Percentiles rank a stretch among this genome's conserved stretches.
These are phyloP conservation scores for Ciconia nigra DNA, from an alignment of 2,797 vertebrate genomes.

Conservation along the genomic window DNA sequence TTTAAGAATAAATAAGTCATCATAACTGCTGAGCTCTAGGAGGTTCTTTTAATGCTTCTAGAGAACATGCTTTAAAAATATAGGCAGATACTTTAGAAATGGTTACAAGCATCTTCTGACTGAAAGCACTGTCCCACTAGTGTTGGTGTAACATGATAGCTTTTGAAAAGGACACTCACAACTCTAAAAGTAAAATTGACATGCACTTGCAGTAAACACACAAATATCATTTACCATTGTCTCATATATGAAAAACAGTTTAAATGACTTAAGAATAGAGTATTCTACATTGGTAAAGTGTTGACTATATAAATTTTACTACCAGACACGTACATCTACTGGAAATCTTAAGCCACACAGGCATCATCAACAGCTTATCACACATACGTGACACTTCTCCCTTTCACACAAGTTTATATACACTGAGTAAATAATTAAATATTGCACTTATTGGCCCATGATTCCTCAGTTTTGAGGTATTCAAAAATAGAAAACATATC, in stretches of 20 bases:
- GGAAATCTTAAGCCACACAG: slow-evolving; percentile 70
- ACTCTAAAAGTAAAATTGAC: slow-evolving; percentile 69
- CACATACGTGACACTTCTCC: slow-evolving; percentile 64
- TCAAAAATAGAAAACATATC: slow-evolving; percentile 85
- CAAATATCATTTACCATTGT: slow-evolving; percentile 40
- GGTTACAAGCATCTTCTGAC: neutral
- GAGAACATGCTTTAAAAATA: neutral
- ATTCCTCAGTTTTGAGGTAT: slow-evolving; percentile 89
- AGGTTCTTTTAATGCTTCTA: neutral
- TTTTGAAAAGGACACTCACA: slow-evolving; percentile 47
- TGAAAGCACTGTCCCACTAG: neutral
- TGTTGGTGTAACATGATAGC: neutral
- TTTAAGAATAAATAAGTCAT: neutral
- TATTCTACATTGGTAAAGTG: slow-evolving; percentile 59
- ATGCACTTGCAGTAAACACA: slow-evolving; percentile 64
- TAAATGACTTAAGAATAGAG: slow-evolving; percentile 64
- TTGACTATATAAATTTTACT: slow-evolving; percentile 65
- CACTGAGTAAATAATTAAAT: slow-evolving; percentile 93
- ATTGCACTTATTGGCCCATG: slow-evolving; percentile 99
- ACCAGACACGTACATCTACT: slow-evolving; percentile 62
- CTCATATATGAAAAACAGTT: slow-evolving; percentile 57
- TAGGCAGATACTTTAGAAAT: neutral
- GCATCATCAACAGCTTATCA: slow-evolving; percentile 71
- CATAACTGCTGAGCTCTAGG: neutral
- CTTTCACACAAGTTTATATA: slow-evolving; percentile 87